phyloP scores from a whole-genome alignment of 2,888 invertebrate genomes.

The Gasteruption jaculator region DNA sequence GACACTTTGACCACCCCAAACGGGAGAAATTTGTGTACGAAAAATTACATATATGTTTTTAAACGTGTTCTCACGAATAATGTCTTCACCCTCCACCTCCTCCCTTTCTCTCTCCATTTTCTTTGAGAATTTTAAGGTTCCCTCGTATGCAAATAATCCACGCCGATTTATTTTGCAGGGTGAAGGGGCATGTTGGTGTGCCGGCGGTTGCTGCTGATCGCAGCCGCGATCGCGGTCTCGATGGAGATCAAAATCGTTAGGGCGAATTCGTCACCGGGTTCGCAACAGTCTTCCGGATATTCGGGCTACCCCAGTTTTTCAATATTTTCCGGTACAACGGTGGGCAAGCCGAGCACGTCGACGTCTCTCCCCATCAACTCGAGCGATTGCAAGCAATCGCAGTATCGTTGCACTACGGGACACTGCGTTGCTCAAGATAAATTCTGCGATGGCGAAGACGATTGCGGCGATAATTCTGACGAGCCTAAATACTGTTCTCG shows the following conservation, averaged over 20 bases:
- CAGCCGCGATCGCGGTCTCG: constrained; percentile 48
- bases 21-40: too few species aligned
- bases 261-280: constrained; percentile 33
- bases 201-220: constrained; percentile 50
- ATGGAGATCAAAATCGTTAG: constrained; percentile 37
- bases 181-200: constrained; percentile 50
- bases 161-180: constrained; percentile 26
- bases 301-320: constrained; percentile 30
- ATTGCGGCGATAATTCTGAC: constrained; percentile 76
- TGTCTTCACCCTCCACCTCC: constrained; percentile 7
- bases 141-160: neutral
- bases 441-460: constrained; percentile 74
- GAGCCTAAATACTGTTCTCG: constrained; percentile 73
- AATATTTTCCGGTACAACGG: constrained; percentile 27
- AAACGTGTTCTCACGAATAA: too few species aligned
- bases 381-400: constrained; percentile 52
- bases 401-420: constrained; percentile 52
- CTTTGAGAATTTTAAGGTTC: constrained; percentile 2
- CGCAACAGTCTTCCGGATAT: constrained; percentile 26
- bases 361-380: constrained; percentile 9
- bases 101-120: neutral
- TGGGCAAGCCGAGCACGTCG: constrained; percentile 20
- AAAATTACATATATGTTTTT: too few species aligned
- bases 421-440: constrained; percentile 69
- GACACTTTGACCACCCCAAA: too few species aligned